A percentile compares a stretch with the other conserved stretches of the same genome.
These are phyloP conservation scores for Spodoptera frugiperda DNA, from an alignment of 1,140 invertebrate genomes.

Conservation along the genomic window DNA sequence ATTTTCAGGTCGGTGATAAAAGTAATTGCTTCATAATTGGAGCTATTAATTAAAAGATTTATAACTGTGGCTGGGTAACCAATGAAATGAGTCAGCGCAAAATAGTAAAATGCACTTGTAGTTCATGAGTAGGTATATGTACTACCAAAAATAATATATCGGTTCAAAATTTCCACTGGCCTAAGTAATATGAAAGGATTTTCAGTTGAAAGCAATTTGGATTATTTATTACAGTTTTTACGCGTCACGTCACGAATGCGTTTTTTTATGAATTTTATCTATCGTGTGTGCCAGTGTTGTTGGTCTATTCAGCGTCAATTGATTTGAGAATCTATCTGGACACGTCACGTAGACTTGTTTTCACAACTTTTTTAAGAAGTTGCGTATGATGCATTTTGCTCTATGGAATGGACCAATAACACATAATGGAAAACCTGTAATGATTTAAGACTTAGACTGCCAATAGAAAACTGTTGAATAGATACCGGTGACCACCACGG, in stretches of 20 bases:
- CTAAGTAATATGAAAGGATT: slow-evolving; percentile 1
- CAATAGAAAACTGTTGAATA: no score
- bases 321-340: no score
- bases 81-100: slow-evolving; percentile 28
- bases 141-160: slow-evolving; percentile 1
- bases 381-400: no score
- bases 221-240: slow-evolving; percentile 20
- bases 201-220: slow-evolving; percentile 14
- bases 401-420: no score
- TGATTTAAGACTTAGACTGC: no score
- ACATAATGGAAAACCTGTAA: no score
- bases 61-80: slow-evolving; percentile 10
- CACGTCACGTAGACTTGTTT: no score
- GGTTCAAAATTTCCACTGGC: not conserved
- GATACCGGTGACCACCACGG: no score
- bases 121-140: not conserved
- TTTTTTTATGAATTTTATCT: not conserved
- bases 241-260: not conserved
- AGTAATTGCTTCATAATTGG: slow-evolving; percentile 32
- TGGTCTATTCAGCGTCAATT: not conserved
- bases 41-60: slow-evolving; percentile 32
- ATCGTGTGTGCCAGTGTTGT: not conserved
- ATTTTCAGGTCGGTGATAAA: slow-evolving; percentile 27
- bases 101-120: not conserved
- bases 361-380: no score